A percentile compares a stretch with the other conserved stretches of the same genome.
Evolutionary conservation across 2,113 vertebrate species (phyloP).

Genomic region (Pelmatolapia mariae): DNA sequence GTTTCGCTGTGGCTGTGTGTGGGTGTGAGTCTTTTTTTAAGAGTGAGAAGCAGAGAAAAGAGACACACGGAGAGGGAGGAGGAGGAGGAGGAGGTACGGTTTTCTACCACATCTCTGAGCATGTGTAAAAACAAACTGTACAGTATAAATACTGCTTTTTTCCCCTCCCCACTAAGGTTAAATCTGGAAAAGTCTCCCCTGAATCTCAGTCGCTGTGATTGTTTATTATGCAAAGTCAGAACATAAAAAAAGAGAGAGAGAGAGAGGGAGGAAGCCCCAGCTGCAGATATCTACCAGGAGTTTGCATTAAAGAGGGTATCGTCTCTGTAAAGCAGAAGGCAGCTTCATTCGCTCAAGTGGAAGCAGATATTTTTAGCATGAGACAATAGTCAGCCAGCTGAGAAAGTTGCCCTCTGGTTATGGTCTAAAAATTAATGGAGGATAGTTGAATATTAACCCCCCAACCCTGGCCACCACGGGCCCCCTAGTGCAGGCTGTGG

Average conservation of each 20-base stretch:
- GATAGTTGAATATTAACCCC: conserved; percentile 28
- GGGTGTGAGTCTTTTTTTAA: conserved; percentile 56
- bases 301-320: conserved; percentile 1
- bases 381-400: conserved; percentile 47
- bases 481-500: background rate
- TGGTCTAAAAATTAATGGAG: conserved; percentile 29
- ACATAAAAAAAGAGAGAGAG: background rate
- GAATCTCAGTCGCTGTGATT: background rate
- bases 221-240: background rate
- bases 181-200: background rate
- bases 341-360: conserved; percentile 1
- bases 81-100: conserved; percentile 25
- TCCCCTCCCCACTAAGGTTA: background rate
- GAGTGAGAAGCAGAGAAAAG: conserved; percentile 42
- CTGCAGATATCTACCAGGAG: conserved; percentile 7
- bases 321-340: conserved; percentile 26
- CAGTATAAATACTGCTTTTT: background rate
- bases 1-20: conserved; percentile 55
- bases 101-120: conserved; percentile 23
- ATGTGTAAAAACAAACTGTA: conserved; percentile 39
- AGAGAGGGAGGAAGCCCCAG: conserved; percentile 6
- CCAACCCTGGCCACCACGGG: background rate
- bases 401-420: conserved; percentile 49
- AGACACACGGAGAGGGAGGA: conserved; percentile 10
- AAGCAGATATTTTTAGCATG: conserved; percentile 48